Base-by-base conservation (phyloP, 2,888 invertebrate genomes). In the Limnephilus lunatus region DNA sequence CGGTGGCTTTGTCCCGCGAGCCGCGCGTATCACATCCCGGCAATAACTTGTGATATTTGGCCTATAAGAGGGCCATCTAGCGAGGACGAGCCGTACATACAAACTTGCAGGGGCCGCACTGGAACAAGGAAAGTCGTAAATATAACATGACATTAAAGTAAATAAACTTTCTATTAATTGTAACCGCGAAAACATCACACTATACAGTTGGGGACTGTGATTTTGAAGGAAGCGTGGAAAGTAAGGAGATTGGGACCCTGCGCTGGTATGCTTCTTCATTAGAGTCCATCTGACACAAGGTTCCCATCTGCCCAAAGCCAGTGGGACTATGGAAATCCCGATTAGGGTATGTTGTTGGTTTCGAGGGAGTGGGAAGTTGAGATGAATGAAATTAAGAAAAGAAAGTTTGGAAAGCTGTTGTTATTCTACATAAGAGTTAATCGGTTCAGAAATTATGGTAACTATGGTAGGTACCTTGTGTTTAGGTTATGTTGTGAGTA, bases 11-110 rank as follows among this genome's bases (percentile, higher is more conserved):
- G 91, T 89, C 86, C 92, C 90, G 81, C 90, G 89, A 91, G 90
- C 91, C 88, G 68, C 90, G 89, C 86, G 81, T 44, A 91, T 92
- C 94, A 94, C 94, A 94, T 93, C 93, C 92, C 86, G 89, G 94
- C 94, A 93, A 94, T 94, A 94, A 94, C 94, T 94, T 93, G 94
- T 94, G 92, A 94, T 94, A 94, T 94, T 93, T 92, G 93, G 93
- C 92, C 93, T 93, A 93, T 93, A 93, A 93, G 93, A 92, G 93
- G 93, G 92, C 94, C 92, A 93, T 93, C 93, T 92, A 92, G 90
- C 86, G 92, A 92, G 89, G 85, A 94, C 94, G 94, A 92, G 93
- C 48, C 92, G 89, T 53, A 93, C 93, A 94, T 94, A 94, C 94
- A 93, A 94, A 94, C 93, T 32, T 90, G 81, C 83, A 25, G 85